phyloP scores from a whole-genome alignment of 2,113 vertebrate species.

The Charina bottae region DNA sequence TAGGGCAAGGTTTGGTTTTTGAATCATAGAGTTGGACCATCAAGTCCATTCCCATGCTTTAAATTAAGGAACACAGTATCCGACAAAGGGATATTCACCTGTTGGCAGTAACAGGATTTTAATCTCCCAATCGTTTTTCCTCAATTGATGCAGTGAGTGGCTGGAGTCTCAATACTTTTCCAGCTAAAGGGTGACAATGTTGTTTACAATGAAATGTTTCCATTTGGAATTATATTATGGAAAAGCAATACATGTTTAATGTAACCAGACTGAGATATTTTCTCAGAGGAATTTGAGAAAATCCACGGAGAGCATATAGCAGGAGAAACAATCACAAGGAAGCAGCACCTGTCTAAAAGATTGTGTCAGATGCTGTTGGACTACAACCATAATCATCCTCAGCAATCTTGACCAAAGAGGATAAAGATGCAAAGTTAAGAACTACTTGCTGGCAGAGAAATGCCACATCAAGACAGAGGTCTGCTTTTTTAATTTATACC shows the following conservation, averaged over 20 bases:
- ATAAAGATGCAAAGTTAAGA: neutral
- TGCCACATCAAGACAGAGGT: neutral
- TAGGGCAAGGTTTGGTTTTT: neutral
- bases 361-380: too few relatives aligned
- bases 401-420: too few relatives aligned
- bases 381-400: too few relatives aligned
- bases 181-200: neutral
- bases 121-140: neutral
- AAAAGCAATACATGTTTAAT: neutral
- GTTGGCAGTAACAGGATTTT: neutral
- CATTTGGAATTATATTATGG: too few relatives aligned
- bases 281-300: neutral
- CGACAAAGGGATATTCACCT: neutral
- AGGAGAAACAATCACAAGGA: neutral
- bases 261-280: neutral
- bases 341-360: neutral
- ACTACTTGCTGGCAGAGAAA: neutral
- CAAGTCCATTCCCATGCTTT: neutral
- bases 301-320: neutral
- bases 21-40: neutral
- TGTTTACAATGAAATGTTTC: neutral
- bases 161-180: neutral
- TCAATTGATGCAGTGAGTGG: neutral
- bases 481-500: neutral
- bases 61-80: neutral